These are phyloP conservation scores for Intellagama lesueurii DNA, from an alignment of 2,797 vertebrate species.

Conservation along the genomic window DNA sequence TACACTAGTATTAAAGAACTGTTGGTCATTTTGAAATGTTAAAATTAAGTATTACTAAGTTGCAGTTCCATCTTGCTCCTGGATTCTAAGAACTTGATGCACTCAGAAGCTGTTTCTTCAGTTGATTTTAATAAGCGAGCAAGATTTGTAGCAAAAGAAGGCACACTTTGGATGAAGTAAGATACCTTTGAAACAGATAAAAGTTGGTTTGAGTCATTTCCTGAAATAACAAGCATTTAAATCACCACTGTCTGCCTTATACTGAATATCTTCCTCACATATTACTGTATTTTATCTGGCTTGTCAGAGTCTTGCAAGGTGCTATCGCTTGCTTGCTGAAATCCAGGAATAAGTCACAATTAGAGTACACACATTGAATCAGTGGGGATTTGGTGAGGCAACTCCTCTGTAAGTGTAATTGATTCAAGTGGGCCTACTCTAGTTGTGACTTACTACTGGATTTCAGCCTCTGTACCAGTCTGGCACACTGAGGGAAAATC, in stretches of 20 bases:
- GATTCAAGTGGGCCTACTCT: too few relatives aligned
- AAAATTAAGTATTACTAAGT: too few relatives aligned
- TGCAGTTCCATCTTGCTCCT: constrained; percentile 36
- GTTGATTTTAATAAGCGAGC: constrained; percentile 81
- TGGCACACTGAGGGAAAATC: background rate
- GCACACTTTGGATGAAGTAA: constrained; percentile 78
- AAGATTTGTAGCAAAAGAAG: constrained; percentile 78
- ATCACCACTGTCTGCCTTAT: background rate
- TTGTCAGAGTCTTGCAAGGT: background rate
- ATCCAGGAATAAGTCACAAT: too few relatives aligned
- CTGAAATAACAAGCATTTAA: background rate
- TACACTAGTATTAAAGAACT: background rate
- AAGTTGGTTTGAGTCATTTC: background rate
- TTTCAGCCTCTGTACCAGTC: background rate
- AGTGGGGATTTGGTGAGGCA: too few relatives aligned
- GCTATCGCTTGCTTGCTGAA: too few relatives aligned
- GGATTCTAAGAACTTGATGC: constrained; percentile 78
- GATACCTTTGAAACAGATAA: constrained; percentile 75
- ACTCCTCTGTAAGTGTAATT: too few relatives aligned
- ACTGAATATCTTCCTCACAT: background rate
- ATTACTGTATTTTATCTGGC: background rate
- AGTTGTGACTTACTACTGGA: too few relatives aligned
- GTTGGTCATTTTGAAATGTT: constrained; percentile 11
- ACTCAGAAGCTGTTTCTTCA: constrained; percentile 79
- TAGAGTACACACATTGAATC: too few relatives aligned